Percentiles rank a stretch among this genome's conserved stretches.
Conservation (phyloP, 1,140 invertebrate genomes). For the Bombus polaris region DNA sequence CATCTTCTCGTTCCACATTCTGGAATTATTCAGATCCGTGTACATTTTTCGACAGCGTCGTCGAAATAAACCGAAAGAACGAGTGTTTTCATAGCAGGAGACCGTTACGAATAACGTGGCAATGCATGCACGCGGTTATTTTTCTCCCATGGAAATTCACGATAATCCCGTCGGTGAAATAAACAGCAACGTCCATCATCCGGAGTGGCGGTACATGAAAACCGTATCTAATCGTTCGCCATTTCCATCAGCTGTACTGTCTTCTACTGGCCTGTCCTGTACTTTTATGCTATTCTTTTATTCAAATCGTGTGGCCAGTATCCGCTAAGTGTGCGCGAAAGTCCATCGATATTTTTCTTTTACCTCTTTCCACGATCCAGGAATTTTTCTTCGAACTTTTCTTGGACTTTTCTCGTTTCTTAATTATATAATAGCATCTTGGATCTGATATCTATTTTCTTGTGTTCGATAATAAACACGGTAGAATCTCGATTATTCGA, state of each 20-base stretch:
- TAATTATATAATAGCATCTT: too few relatives aligned
- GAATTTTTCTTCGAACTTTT: background rate
- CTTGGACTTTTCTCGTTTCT: background rate
- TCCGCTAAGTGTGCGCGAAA: background rate
- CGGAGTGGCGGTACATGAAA: conserved; percentile 71
- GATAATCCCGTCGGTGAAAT: conserved; percentile 57
- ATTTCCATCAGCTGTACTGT: conserved; percentile 63
- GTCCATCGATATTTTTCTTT: background rate
- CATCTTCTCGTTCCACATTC: background rate
- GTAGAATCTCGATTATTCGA: too few relatives aligned
- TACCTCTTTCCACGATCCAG: background rate
- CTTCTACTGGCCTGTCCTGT: conserved; percentile 12
- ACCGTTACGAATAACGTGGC: conserved; percentile 4
- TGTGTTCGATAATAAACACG: too few relatives aligned
- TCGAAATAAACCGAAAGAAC: background rate
- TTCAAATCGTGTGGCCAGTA: conserved; percentile 54
- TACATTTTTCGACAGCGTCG: background rate
- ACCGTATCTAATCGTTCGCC: conserved; percentile 75
- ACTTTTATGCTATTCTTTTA: conserved; percentile 50
- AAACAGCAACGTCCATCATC: conserved; percentile 73
- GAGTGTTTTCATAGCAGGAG: background rate
- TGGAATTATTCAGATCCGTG: background rate
- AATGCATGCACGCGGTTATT: conserved; percentile 33
- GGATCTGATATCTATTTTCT: too few relatives aligned
- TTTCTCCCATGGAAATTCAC: conserved; percentile 55